These are phyloP conservation scores for Lepidurus couesii DNA, from an alignment of 1,140 invertebrate genomes.

Conservation along the genomic window DNA sequence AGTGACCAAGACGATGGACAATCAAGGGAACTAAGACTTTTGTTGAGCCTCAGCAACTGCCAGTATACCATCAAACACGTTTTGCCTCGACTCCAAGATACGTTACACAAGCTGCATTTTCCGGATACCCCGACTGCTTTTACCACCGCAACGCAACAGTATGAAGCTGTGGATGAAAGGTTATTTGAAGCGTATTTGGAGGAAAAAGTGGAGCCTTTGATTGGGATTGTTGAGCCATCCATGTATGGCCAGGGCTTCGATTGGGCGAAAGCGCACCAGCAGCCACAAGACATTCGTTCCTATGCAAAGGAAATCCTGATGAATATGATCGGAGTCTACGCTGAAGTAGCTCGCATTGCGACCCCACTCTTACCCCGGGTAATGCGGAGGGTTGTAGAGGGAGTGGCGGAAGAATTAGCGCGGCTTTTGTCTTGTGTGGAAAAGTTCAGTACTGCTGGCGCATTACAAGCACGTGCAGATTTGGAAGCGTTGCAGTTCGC, in stretches of 20 bases:
- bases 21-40: conserved; percentile 50
- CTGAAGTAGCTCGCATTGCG: conserved; percentile 61
- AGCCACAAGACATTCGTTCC: conserved; percentile 68
- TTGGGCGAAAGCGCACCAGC: conserved; percentile 65
- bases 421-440: conserved; percentile 74
- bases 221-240: conserved; percentile 87
- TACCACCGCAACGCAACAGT: conserved; percentile 47
- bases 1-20: conserved; percentile 35
- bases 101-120: conserved; percentile 60
- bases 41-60: conserved; percentile 85
- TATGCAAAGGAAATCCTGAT: conserved; percentile 90
- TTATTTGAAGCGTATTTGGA: conserved; percentile 66
- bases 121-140: conserved; percentile 60
- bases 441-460: conserved; percentile 59
- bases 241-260: conserved; percentile 88
- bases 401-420: conserved; percentile 82
- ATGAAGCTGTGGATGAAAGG: conserved; percentile 30
- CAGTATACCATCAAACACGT: conserved; percentile 69
- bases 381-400: conserved; percentile 78
- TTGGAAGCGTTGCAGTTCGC: conserved; percentile 49
- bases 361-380: conserved; percentile 67
- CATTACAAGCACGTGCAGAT: conserved; percentile 61
- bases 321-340: conserved; percentile 85
- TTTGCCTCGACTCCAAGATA: conserved; percentile 60
- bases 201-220: conserved; percentile 83